Evolutionary conservation across 2,888 invertebrate genomes (phyloP).

Genomic region (Folsomia candida): DNA sequence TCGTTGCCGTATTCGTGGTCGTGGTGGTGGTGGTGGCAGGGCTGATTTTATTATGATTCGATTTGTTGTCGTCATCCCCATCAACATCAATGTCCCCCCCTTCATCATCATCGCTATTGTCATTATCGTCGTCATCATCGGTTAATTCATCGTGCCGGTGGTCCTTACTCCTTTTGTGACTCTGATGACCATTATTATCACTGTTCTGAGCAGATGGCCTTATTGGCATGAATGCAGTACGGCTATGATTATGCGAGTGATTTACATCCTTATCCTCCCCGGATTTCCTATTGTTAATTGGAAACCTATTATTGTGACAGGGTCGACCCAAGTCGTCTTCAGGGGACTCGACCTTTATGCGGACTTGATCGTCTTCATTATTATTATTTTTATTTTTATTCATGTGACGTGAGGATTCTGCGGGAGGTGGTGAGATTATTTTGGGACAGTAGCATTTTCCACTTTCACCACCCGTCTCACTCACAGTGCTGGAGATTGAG

Average conservation of each 20-base stretch:
- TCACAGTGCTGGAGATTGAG: not conserved
- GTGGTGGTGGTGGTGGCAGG: not conserved
- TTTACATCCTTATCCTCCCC: not conserved
- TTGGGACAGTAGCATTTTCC: not conserved
- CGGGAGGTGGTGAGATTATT: constrained; percentile 14
- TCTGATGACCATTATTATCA: not conserved
- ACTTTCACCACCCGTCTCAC: constrained; percentile 1
- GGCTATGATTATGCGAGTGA: not conserved
- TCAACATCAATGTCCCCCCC: not conserved
- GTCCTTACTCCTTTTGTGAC: too few relatives aligned
- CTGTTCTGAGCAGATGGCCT: not conserved
- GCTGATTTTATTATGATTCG: not conserved
- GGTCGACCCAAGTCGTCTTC: not conserved
- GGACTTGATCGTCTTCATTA: not conserved
- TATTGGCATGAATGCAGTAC: not conserved
- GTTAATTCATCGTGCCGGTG: too few relatives aligned
- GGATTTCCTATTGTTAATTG: not conserved
- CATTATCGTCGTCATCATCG: not conserved
- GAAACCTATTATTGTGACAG: not conserved
- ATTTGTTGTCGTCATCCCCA: not conserved
- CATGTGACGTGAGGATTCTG: not conserved
- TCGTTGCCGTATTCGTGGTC: not conserved
- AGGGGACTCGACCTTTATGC: not conserved
- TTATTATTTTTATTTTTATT: not conserved
- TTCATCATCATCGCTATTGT: not conserved